phyloP scores from a whole-genome alignment of 1,140 invertebrate species.

The Drosophila aff. region DNA sequence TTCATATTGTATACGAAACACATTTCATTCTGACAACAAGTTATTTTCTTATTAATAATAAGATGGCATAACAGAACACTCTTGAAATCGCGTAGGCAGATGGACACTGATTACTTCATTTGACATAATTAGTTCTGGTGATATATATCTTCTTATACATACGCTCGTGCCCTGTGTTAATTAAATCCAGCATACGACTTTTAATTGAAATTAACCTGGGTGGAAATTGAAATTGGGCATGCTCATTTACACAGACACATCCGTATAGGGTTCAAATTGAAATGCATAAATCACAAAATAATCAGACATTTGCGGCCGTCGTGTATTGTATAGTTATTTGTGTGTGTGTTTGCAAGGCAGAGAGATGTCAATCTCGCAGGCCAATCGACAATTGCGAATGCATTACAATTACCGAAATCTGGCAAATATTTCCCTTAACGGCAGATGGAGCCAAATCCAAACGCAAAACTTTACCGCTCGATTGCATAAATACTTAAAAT shows the following conservation, averaged over 20 bases:
- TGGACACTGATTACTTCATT: conserved; percentile 4
- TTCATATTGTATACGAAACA: background rate
- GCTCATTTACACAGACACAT: conserved; percentile 61
- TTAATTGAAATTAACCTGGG: conserved; percentile 78
- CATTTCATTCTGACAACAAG: too few relatives aligned
- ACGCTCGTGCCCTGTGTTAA: conserved; percentile 45
- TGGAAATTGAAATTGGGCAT: conserved; percentile 50
- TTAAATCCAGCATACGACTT: conserved; percentile 60
- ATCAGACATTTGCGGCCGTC: conserved; percentile 63
- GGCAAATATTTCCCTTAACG: conserved; percentile 71
- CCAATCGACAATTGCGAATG: conserved; percentile 74
- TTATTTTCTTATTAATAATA: background rate
- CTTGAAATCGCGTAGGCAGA: background rate
- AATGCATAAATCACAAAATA: conserved; percentile 80
- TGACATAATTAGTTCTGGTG: conserved; percentile 30
- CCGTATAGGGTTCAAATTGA: conserved; percentile 63
- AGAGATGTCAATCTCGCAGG: conserved; percentile 73
- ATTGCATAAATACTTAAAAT: conserved; percentile 77
- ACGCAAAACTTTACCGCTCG: conserved; percentile 49
- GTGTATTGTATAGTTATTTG: conserved; percentile 14
- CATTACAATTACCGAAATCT: conserved; percentile 75
- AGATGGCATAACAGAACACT: background rate
- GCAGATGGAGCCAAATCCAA: conserved; percentile 31
- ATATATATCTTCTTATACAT: background rate
- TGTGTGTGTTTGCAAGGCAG: background rate